Evolutionary conservation across 2,113 vertebrate species (phyloP), one percentile per base, ranked within the genome.

Genomic region (Nyctereutes procyonoides): DNA sequence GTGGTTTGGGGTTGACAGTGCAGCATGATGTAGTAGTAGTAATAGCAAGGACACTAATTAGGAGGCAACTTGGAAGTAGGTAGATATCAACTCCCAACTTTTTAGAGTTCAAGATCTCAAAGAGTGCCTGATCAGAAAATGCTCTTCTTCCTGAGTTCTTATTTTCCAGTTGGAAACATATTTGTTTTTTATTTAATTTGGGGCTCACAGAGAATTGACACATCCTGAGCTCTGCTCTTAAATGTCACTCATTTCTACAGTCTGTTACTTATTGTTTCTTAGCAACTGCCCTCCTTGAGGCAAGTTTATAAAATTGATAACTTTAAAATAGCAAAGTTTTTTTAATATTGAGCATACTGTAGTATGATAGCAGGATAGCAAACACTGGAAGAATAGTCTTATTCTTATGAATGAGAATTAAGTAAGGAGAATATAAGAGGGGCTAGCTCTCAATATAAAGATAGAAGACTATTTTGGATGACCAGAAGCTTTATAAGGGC

Each of bases 181-280:
- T 92, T 95, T 83, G 35, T 53, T 90, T 17, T 82, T 97, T 30
- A 53, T 90, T 92, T 83, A 74, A 84, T 71, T 91, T 80, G 63
- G 9, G 20, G 6, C 53, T 82, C 60, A 60, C 1, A 74, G 22
- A 80, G 53, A 19, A 74, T 56, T 84, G 56, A 87, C 93, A 63
- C 12, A 11, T 94, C 22, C 48, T 77, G 22, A 79, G 69, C n/a
- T 93, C 48, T 95, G n/a, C 56, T 92, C 43, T 85, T 89, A 77
- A 65, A 65, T 74, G 56, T 77, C 81, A 87, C 35, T 87, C 10
- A 9, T 76, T 55, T 95, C 63, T 96, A 79, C 15, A 90, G 81
- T 83, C 86, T 35, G 55, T 95, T 60, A 90, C 22, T 84, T 28
- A 48, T 87, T 60, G 22, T 94, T 95, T 91, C 56, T 60, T 9